phyloP scores from a whole-genome alignment of 2,888 invertebrate genomes.

The Spilosoma lubricipeda region DNA sequence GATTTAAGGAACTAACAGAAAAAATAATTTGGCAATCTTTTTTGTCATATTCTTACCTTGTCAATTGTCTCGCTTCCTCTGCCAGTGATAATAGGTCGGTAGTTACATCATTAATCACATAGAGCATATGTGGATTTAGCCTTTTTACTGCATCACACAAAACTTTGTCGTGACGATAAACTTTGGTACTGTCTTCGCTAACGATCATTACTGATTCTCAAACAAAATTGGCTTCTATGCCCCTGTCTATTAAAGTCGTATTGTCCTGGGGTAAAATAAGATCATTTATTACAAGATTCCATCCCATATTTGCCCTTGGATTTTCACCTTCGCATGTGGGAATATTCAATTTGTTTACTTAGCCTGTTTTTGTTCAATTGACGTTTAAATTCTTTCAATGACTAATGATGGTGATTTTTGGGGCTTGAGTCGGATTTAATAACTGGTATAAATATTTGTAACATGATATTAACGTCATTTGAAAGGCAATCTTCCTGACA shows the following conservation, averaged over 20 bases:
- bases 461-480: background rate
- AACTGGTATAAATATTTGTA: slow-evolving; percentile 25
- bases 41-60: slow-evolving; percentile 70
- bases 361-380: slow-evolving; percentile 85
- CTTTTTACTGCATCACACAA: slow-evolving; percentile 76
- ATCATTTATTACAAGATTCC: slow-evolving; percentile 77
- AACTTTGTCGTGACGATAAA: slow-evolving; percentile 78
- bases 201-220: slow-evolving; percentile 58
- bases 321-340: slow-evolving; percentile 85
- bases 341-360: slow-evolving; percentile 84
- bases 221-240: slow-evolving; percentile 50
- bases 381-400: slow-evolving; percentile 77
- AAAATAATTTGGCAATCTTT: slow-evolving; percentile 48
- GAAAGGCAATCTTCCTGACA: background rate
- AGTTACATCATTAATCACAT: slow-evolving; percentile 82
- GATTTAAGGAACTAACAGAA: slow-evolving; percentile 14
- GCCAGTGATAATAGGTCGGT: slow-evolving; percentile 77
- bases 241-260: slow-evolving; percentile 48
- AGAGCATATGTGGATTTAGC: slow-evolving; percentile 77
- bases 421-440: slow-evolving; percentile 56
- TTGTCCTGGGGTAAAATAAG: slow-evolving; percentile 43
- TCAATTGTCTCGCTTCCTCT: slow-evolving; percentile 76
- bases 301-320: slow-evolving; percentile 81
- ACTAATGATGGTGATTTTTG: slow-evolving; percentile 76
- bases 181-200: slow-evolving; percentile 70